phyloP scores from a whole-genome alignment of 1,140 invertebrate genomes.

The Druon quercuslanigerum region DNA sequence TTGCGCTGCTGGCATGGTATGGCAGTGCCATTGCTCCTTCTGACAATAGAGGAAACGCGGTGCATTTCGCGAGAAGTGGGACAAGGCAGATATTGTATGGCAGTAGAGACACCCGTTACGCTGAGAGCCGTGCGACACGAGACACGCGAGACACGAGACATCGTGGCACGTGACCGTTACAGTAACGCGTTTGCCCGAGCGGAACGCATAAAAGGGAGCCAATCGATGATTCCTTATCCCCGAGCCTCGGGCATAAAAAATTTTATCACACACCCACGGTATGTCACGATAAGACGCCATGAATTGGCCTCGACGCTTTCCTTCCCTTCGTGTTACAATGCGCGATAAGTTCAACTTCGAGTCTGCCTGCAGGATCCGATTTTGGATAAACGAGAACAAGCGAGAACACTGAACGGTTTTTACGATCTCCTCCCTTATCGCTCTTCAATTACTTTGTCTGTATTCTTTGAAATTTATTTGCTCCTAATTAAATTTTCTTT shows the following conservation, averaged over 20 bases:
- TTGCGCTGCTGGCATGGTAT: not conserved
- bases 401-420: slow-evolving; percentile 9
- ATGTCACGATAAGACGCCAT: slow-evolving; percentile 7
- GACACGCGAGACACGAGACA: slow-evolving; percentile 17
- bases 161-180: slow-evolving; percentile 16
- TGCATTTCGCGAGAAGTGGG: slow-evolving; percentile 21
- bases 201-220: slow-evolving; percentile 14
- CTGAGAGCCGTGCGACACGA: slow-evolving; percentile 10
- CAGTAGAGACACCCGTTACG: not conserved
- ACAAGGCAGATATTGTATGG: slow-evolving; percentile 6
- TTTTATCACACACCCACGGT: slow-evolving; percentile 16
- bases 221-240: slow-evolving; percentile 16
- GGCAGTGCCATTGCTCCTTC: not conserved
- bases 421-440: not conserved
- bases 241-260: not conserved
- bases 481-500: too few relatives aligned
- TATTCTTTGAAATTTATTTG: slow-evolving; percentile 2
- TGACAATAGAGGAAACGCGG: slow-evolving; percentile 20
- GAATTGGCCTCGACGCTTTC: slow-evolving; percentile 17
- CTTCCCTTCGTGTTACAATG: not conserved
- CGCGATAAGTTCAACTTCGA: slow-evolving; percentile 1
- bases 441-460: slow-evolving; percentile 14
- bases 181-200: not conserved
- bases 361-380: not conserved
- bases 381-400: slow-evolving; percentile 3